Percentiles rank a stretch among this genome's conserved stretches.
These are phyloP conservation scores for Malthinus flaveolus DNA, from an alignment of 2,888 invertebrate genomes.

Conservation along the genomic window DNA sequence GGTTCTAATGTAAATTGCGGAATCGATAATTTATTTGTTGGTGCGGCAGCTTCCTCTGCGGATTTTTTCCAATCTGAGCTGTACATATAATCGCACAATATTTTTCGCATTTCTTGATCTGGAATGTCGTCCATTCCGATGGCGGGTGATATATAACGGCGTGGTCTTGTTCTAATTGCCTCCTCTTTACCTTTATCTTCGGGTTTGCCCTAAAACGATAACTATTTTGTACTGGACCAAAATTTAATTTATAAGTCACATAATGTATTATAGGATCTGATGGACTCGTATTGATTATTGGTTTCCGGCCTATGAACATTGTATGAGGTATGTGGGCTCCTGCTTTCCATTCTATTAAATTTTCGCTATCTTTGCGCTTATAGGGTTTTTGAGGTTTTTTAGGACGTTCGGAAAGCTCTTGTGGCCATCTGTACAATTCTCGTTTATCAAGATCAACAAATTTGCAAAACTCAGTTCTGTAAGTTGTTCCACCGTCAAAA, in stretches of 20 bases:
- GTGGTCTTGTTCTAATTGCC: conserved; percentile 46
- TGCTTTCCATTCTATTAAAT: conserved; percentile 39
- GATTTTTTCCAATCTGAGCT: conserved; percentile 47
- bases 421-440: conserved; percentile 26
- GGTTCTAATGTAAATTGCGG: conserved; percentile 4
- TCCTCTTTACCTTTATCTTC: conserved; percentile 36
- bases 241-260: neutral
- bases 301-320: conserved; percentile 44
- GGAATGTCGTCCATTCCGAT: conserved; percentile 51
- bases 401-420: conserved; percentile 32
- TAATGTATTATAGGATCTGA: neutral
- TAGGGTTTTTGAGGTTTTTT: conserved; percentile 29
- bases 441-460: conserved; percentile 26
- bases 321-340: conserved; percentile 46
- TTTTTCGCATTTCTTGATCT: conserved; percentile 47
- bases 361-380: conserved; percentile 41
- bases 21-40: neutral
- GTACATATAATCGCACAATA: conserved; percentile 48
- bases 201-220: conserved; percentile 13
- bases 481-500: conserved; percentile 42
- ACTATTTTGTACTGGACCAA: neutral
- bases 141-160: conserved; percentile 49
- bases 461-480: conserved; percentile 43
- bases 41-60: conserved; percentile 42
- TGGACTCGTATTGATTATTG: conserved; percentile 45